Conservation (phyloP, 2,888 invertebrate genomes). For the Therioaphis trifolii region DNA sequence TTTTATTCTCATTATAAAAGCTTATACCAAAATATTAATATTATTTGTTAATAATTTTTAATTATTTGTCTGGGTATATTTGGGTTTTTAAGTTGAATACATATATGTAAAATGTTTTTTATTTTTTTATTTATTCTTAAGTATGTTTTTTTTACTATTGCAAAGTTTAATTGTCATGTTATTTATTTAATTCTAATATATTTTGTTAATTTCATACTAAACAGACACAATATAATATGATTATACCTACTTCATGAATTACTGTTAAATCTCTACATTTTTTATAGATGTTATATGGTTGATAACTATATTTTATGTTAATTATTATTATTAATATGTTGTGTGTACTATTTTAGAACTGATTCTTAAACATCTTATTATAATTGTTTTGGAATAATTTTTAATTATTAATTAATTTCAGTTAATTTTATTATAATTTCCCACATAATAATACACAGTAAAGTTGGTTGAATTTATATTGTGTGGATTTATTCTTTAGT, state of each 20-base stretch:
- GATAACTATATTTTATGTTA: not conserved
- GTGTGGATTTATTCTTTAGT: slow-evolving; percentile 43
- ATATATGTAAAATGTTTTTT: not conserved
- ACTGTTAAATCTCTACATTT: not conserved
- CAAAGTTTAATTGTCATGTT: slow-evolving; percentile 43
- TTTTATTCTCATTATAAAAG: slow-evolving; percentile 19
- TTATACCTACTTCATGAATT: slow-evolving; percentile 25
- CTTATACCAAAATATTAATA: slow-evolving; percentile 54
- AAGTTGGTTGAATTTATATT: slow-evolving; percentile 13
- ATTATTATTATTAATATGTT: not conserved
- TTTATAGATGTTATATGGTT: not conserved
- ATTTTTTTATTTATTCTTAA: slow-evolving; percentile 25
- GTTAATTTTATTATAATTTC: not conserved
- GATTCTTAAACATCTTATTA: not conserved
- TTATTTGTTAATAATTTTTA: slow-evolving; percentile 45
- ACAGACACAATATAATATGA: slow-evolving; percentile 34
- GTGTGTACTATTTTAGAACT: not conserved
- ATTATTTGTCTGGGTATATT: slow-evolving; percentile 32
- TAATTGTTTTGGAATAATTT: not conserved
- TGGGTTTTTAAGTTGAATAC: slow-evolving; percentile 30
- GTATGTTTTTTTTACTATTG: slow-evolving; percentile 26
- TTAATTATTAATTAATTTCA: not conserved
- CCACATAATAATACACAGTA: not conserved
- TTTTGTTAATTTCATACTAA: slow-evolving; percentile 17
- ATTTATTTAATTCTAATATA: slow-evolving; percentile 25